Conservation (phyloP, 2,797 vertebrate genomes). For the Crocodylus rhombifer region DNA sequence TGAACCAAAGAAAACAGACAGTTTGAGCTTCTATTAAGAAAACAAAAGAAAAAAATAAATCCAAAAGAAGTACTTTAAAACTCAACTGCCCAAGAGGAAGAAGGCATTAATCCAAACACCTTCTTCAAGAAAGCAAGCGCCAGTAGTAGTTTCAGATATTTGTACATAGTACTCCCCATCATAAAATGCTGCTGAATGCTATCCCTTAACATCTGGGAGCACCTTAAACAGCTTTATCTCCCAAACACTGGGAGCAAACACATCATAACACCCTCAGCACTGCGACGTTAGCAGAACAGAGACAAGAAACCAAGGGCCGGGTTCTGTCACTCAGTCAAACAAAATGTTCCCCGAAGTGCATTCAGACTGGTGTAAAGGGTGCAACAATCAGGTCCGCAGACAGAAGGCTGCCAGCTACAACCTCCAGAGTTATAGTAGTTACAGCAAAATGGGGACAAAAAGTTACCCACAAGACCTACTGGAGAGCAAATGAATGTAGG, state of each 20-base stretch:
- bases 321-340: neutral
- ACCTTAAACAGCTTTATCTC: neutral
- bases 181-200: neutral
- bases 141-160: too few relatives aligned
- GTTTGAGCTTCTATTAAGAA: neutral
- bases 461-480: neutral
- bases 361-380: too few relatives aligned
- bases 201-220: neutral
- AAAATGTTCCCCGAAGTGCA: neutral
- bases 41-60: neutral
- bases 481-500: neutral
- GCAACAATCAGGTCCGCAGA: too few relatives aligned
- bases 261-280: neutral
- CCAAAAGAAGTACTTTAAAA: neutral
- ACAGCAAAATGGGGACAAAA: constrained; percentile 10
- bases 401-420: neutral
- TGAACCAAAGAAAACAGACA: neutral
- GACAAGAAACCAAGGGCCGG: neutral
- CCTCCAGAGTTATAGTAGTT: neutral
- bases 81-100: neutral
- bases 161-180: constrained; percentile 22
- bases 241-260: neutral
- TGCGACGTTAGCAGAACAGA: constrained; percentile 5
- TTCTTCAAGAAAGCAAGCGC: neutral
- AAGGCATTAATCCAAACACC: neutral